A percentile compares a stretch with the other conserved stretches of the same genome.
These are phyloP conservation scores for Drosophila carrolli DNA, from an alignment of 1,140 invertebrate species.

Conservation along the genomic window DNA sequence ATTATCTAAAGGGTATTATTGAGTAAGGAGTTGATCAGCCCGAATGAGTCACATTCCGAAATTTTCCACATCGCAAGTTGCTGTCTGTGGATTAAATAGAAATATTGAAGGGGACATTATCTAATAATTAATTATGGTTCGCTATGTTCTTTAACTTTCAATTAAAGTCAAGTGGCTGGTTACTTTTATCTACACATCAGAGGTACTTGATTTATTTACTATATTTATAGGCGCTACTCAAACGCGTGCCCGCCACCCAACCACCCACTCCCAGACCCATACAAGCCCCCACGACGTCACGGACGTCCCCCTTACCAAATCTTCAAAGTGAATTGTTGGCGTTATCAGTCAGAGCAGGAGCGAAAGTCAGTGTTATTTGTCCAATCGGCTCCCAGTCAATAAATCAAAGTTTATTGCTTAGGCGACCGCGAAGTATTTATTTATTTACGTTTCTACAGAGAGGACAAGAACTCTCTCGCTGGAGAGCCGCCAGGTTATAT, in stretches of 20 bases:
- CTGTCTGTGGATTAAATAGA: slow-evolving; percentile 41
- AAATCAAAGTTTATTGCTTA: slow-evolving; percentile 70
- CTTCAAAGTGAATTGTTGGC: slow-evolving; percentile 17
- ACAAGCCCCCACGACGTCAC: slow-evolving; percentile 30
- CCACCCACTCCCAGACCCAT: slow-evolving; percentile 21
- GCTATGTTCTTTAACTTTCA: slow-evolving; percentile 57
- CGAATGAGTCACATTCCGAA: slow-evolving; percentile 72
- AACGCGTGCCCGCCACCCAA: slow-evolving; percentile 27
- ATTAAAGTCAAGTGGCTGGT: slow-evolving; percentile 66
- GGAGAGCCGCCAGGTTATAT: slow-evolving; percentile 26
- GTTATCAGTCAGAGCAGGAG: slow-evolving; percentile 50
- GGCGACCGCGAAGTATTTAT: slow-evolving; percentile 60
- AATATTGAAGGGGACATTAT: slow-evolving; percentile 49
- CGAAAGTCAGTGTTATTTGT: slow-evolving; percentile 13
- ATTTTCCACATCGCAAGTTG: slow-evolving; percentile 29
- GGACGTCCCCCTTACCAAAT: slow-evolving; percentile 17
- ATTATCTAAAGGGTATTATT: slow-evolving; percentile 79
- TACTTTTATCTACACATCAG: slow-evolving; percentile 58
- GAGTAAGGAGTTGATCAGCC: slow-evolving; percentile 48
- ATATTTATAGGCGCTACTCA: slow-evolving; percentile 23
- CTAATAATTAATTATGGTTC: slow-evolving; percentile 51
- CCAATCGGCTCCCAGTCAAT: slow-evolving; percentile 43
- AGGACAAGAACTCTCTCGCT: slow-evolving; percentile 10
- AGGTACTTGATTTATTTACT: slow-evolving; percentile 19
- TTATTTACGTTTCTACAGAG: slow-evolving; percentile 49